Base-by-base conservation (phyloP, 1,140 invertebrate species). In the Steinernema khuongi region DNA sequence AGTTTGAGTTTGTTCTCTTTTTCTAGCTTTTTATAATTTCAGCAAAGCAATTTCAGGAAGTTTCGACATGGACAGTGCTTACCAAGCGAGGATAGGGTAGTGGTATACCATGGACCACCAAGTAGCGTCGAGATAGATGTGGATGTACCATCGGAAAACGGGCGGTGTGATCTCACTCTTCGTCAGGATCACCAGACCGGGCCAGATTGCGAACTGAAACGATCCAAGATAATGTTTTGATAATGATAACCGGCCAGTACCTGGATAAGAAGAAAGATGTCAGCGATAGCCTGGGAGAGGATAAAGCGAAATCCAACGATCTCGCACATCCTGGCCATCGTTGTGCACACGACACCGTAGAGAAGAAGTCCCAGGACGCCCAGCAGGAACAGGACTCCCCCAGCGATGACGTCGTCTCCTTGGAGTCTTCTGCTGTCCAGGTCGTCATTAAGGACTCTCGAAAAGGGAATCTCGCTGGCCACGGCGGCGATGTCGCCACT, bases 61-160 rank as follows among this genome's bases (percentile, higher is more conserved):
- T n/a, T n/a, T n/a, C n/a, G n/a, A n/a, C n/a, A n/a, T n/a, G n/a
- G n/a, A n/a, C n/a, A n/a, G n/a, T n/a, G n/a, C n/a, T 41, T 7
- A 41, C 78, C 78, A 79, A 11, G 78, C 78, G 29, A 79, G 68
- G 70, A 79, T 79, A 17, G 78, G 70, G 50, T 79, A 79, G 32
- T 79, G 76, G 66, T 76, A 79, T 1, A 78, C 77, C 77, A 77
- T 77, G 31, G 74, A 68, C 75, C 75, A 77, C 78, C 78, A 79
- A 17, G 78, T 79, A 50, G 78, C 74, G 44, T 79, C 77, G 0
- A 79, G 26, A 70, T 79, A 79, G n/a, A 79, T 67, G 32, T 79
- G 78, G 7, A 79, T 36, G 31, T 78, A 69, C 73, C 73, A 79
- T 31, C 78, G 32, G 44, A 36, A 73, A 14, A 31, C 33, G n/a